A percentile compares a stretch with the other conserved stretches of the same genome.
These are phyloP conservation scores for Muraenolepis orangiensis DNA, from an alignment of 2,797 vertebrate genomes.

Conservation along the genomic window DNA sequence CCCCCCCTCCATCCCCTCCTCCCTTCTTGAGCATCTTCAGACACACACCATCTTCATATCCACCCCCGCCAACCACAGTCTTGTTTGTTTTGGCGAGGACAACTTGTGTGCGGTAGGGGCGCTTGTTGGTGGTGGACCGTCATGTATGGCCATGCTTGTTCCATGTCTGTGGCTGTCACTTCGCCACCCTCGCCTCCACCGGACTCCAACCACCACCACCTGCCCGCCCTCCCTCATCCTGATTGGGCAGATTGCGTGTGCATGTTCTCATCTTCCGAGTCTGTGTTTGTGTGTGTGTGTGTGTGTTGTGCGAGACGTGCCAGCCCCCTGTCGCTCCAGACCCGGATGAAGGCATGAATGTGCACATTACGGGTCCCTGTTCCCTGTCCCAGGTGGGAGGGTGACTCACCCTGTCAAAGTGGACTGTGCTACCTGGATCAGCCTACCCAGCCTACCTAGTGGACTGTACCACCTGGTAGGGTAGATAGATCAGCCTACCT, in stretches of 20 bases:
- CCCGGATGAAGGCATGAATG: background rate
- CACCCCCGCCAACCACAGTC: background rate
- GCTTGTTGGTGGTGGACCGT: background rate
- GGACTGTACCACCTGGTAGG: background rate
- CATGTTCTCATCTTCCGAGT: background rate
- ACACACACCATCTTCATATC: background rate
- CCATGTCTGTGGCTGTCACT: background rate
- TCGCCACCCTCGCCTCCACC: background rate
- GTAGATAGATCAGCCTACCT: background rate
- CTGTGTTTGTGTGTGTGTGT: background rate
- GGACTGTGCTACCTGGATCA: background rate
- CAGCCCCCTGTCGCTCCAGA: background rate
- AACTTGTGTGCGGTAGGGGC: background rate
- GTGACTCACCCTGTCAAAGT: background rate
- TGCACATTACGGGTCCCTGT: background rate
- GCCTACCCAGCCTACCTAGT: background rate
- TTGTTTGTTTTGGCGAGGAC: background rate
- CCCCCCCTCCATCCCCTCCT: background rate
- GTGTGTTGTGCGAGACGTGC: background rate
- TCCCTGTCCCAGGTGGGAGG: background rate
- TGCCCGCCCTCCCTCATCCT: background rate
- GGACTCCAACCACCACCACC: no score
- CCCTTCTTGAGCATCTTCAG: background rate
- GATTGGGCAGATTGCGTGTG: background rate
- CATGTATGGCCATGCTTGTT: background rate